Evolutionary conservation across 2,113 vertebrate species (phyloP).

Genomic region (Nycticorax nycticorax): DNA sequence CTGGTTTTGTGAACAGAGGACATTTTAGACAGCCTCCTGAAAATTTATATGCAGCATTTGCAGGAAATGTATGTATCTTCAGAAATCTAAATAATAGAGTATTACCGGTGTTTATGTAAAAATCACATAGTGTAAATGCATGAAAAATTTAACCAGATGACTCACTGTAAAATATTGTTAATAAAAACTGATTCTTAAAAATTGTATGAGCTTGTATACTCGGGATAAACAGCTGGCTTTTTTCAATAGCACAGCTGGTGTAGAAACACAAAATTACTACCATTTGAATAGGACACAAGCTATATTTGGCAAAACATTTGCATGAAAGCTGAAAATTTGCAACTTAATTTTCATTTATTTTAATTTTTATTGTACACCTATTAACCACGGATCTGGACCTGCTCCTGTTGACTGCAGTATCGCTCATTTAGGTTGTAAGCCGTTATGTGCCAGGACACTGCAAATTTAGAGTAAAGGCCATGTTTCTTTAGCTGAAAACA

Average conservation of each 20-base stretch:
- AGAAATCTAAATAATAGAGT: background rate
- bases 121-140: background rate
- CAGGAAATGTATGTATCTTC: background rate
- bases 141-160: slow-evolving; percentile 28
- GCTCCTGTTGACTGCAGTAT: background rate
- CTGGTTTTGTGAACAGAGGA: background rate
- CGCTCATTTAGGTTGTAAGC: background rate
- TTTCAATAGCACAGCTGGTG: slow-evolving; percentile 55
- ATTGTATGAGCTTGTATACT: slow-evolving; percentile 1
- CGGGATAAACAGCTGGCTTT: slow-evolving; percentile 38
- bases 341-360: slow-evolving; percentile 13
- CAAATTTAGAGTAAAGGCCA: background rate
- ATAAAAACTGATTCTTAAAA: slow-evolving; percentile 30
- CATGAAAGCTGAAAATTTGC: slow-evolving; percentile 40
- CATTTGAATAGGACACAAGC: slow-evolving; percentile 17
- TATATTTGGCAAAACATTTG: slow-evolving; percentile 52
- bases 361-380: background rate
- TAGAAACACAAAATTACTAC: slow-evolving; percentile 7
- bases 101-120: background rate
- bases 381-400: background rate
- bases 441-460: background rate
- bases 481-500: background rate
- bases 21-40: background rate
- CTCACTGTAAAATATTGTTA: slow-evolving; percentile 30
- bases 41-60: background rate